Evolutionary conservation across 2,888 invertebrate genomes (phyloP).

Genomic region (Gibbula magus): DNA sequence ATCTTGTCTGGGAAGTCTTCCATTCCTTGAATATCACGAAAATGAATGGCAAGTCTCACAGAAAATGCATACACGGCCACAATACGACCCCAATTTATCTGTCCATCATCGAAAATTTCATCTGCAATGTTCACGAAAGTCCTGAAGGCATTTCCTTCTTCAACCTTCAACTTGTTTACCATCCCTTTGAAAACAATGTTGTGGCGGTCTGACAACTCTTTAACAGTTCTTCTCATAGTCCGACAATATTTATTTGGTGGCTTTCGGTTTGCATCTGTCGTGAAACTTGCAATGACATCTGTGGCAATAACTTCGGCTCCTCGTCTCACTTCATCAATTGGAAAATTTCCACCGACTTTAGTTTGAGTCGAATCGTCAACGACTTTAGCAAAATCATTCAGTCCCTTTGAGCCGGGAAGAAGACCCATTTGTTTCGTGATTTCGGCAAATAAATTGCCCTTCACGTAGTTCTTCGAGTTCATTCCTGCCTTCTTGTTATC

Average conservation of each 20-base stretch:
- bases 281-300: conserved; percentile 62
- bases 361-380: conserved; percentile 61
- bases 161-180: conserved; percentile 67
- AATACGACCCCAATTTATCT: conserved; percentile 73
- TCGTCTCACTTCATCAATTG: conserved; percentile 60
- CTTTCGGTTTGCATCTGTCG: conserved; percentile 51
- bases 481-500: neutral
- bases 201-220: conserved; percentile 69
- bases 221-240: conserved; percentile 71
- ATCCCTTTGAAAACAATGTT: conserved; percentile 69
- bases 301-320: conserved; percentile 64
- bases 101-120: conserved; percentile 72
- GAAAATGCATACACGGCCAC: conserved; percentile 73
- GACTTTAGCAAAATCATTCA: conserved; percentile 55
- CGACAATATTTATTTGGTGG: conserved; percentile 65
- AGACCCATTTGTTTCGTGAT: conserved; percentile 64
- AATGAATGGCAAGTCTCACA: conserved; percentile 61
- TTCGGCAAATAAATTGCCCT: conserved; percentile 61
- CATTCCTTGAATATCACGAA: conserved; percentile 29
- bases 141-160: conserved; percentile 59
- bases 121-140: conserved; percentile 70
- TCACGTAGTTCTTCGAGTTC: neutral
- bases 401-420: conserved; percentile 59
- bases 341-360: conserved; percentile 47
- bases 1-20: conserved; percentile 50